These are phyloP conservation scores for Macaria notata DNA, from an alignment of 2,888 invertebrate species.

Conservation along the genomic window DNA sequence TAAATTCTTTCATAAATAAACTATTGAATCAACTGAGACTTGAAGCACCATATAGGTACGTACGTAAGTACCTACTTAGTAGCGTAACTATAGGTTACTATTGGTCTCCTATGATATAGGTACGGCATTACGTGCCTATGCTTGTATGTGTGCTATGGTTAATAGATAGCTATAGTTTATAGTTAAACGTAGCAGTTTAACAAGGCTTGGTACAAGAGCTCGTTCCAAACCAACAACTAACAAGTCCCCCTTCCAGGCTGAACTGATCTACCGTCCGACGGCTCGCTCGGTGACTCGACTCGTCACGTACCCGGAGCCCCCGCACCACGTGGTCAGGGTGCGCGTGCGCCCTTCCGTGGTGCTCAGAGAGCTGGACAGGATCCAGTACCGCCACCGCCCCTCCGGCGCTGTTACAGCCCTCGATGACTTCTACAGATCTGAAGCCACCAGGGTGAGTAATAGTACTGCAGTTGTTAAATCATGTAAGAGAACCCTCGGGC, in stretches of 20 bases:
- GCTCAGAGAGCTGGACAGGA: slow-evolving; percentile 86
- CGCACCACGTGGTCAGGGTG: slow-evolving; percentile 79
- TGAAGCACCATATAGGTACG: no score
- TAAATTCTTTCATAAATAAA: no score
- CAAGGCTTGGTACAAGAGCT: slow-evolving; percentile 6
- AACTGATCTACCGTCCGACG: slow-evolving; percentile 74
- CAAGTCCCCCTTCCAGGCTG: slow-evolving; percentile 55
- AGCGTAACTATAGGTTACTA: no score
- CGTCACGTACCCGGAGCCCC: slow-evolving; percentile 82
- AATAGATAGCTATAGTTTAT: no score
- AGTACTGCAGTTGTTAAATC: not conserved
- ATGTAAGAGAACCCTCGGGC: no score
- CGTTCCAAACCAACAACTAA: not conserved
- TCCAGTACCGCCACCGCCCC: slow-evolving; percentile 85
- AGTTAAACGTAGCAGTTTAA: no score
- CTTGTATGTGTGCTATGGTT: no score
- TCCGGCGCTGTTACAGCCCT: slow-evolving; percentile 84
- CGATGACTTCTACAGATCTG: slow-evolving; percentile 90
- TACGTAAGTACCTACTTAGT: no score
- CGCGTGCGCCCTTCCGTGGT: slow-evolving; percentile 86
- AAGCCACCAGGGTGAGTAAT: slow-evolving; percentile 85
- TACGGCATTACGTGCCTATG: no score
- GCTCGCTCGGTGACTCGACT: slow-evolving; percentile 81
- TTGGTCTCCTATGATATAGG: no score
- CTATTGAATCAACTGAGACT: no score